Conservation (phyloP, 2,888 invertebrate genomes). For the Callimorpha dominula region DNA sequence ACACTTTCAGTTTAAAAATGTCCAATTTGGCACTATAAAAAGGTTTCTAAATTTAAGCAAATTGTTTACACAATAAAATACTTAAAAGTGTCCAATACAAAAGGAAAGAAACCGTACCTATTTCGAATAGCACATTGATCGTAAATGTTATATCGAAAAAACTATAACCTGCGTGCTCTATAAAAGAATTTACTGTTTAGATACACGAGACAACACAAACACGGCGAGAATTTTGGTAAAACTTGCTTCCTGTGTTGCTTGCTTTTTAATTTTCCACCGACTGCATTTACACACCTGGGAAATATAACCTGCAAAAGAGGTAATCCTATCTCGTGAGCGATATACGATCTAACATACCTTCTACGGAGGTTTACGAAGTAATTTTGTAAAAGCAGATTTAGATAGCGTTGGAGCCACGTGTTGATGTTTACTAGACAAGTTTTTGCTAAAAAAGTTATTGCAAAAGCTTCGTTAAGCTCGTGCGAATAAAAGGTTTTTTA, state of each 20-base stretch:
- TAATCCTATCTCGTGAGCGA: constrained; percentile 55
- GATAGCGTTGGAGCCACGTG: constrained; percentile 16
- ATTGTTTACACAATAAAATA: too few relatives aligned
- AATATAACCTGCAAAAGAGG: constrained; percentile 57
- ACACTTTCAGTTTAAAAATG: too few relatives aligned
- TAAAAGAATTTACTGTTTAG: constrained; percentile 36
- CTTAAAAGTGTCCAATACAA: too few relatives aligned
- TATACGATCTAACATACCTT: constrained; percentile 31
- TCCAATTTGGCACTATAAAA: too few relatives aligned
- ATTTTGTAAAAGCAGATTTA: constrained; percentile 26
- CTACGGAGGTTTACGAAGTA: constrained; percentile 21
- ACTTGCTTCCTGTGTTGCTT: constrained; percentile 40
- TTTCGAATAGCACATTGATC: constrained; percentile 12
- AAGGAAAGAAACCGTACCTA: not conserved
- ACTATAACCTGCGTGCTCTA: constrained; percentile 19
- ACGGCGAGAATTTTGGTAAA: constrained; percentile 35
- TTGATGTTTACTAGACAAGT: constrained; percentile 16
- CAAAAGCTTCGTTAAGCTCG: constrained; percentile 20
- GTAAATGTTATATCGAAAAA: constrained; percentile 30
- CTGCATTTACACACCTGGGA: constrained; percentile 63
- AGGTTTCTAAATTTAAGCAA: too few relatives aligned
- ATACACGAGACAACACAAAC: constrained; percentile 35
- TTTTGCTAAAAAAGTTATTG: constrained; percentile 38
- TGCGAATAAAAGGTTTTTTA: not conserved
- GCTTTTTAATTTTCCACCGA: constrained; percentile 68